A percentile compares a stretch with the other conserved stretches of the same genome.
phyloP scores from a whole-genome alignment of 2,113 vertebrate genomes.

The Daubentonia madagascariensis region DNA sequence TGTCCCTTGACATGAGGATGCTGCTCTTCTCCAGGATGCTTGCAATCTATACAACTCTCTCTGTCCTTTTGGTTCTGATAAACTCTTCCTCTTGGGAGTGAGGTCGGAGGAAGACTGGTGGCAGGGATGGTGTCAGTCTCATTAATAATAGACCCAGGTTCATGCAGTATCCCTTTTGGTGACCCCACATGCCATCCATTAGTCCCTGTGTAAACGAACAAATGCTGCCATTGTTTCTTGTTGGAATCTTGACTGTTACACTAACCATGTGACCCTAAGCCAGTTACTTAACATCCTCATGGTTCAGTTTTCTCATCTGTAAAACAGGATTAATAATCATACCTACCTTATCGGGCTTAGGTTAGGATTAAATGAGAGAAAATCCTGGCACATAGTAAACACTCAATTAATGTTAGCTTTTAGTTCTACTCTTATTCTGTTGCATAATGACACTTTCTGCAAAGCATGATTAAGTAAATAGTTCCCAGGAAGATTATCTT shows the following conservation, averaged over 20 bases:
- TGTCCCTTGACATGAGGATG: background rate
- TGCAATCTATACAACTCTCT: background rate
- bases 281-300: background rate
- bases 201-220: background rate
- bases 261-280: background rate
- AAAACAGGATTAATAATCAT: background rate
- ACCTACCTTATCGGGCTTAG: background rate
- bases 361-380: background rate
- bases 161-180: background rate
- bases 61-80: background rate
- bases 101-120: background rate
- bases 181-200: background rate
- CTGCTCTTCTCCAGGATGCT: background rate
- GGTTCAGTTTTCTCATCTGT: background rate
- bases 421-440: background rate
- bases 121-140: background rate
- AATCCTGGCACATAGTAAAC: background rate
- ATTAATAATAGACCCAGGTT: background rate
- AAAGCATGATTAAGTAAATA: background rate
- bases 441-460: background rate
- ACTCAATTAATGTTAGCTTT: background rate
- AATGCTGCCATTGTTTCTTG: background rate
- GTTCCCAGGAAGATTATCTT: background rate
- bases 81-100: background rate
- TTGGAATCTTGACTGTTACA: background rate